Evolutionary conservation across 2,113 vertebrate genomes (phyloP), one percentile per base, ranked within the genome.

Genomic region (Vidua macroura): DNA sequence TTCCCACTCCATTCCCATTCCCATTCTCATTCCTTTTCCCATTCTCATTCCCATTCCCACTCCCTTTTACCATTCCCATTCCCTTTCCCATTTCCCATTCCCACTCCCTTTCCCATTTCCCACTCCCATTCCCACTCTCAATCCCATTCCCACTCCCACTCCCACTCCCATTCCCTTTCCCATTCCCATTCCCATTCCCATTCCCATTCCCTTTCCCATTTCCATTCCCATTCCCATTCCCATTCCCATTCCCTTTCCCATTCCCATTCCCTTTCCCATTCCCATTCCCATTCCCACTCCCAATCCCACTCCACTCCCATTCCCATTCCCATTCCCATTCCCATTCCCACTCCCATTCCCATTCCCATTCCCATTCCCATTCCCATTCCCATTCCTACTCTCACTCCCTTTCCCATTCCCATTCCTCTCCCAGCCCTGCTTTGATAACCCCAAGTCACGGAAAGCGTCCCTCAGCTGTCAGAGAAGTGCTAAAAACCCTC

Each of bases 401-500:
- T 19, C 3, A 17, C 49, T 23, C 21, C 31, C 18, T 17, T 25
- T 14, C 43, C 39, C 43, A 13, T 11, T 56, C 25, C 39, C 21
- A 30, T 81, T 70, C 41, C 59, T 25, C 15, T 22, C 60, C 56
- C n/a, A 74, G 10, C 14, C 7, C 18, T 51, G 23, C 23, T 79
- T 18, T 13, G 48, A 24, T 24, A 43, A 33, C 43, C 88, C 77
- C 77, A 60, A 88, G 23, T 78, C 76, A 72, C 89, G 24, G 69
- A 35, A 90, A 41, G 58, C 60, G 60, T 35, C 86, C 82, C 52
- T 6, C 86, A 90, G 72, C 95, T 96, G 95, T 95, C 97, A 96
- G 51, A 19, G 43, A 78, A 35, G 76, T 55, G 92, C 93, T 94
- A 92, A 96, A 83, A 88, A n/a, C 92, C 90, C 95, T 97, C 95